These are phyloP conservation scores for Chloroclysta siterata DNA, from an alignment of 2,888 invertebrate species.

Conservation along the genomic window DNA sequence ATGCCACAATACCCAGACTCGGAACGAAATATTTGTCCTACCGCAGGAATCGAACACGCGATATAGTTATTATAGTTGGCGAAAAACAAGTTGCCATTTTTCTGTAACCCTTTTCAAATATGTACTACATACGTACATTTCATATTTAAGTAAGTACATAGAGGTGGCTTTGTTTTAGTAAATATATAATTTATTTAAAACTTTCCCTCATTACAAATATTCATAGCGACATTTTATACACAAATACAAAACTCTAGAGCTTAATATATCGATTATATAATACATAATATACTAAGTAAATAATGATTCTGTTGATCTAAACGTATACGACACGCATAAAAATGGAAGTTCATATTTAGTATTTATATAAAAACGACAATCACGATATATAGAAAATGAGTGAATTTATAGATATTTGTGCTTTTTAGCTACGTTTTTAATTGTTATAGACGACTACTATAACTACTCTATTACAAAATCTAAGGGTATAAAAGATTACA, in stretches of 20 bases:
- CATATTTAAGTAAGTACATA: no score
- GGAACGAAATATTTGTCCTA: no score
- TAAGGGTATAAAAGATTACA: conserved; percentile 72
- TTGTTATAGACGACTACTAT: conserved; percentile 51
- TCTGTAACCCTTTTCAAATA: no score
- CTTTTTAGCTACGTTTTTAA: conserved; percentile 55
- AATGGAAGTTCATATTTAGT: conserved; percentile 53
- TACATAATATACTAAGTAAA: conserved; percentile 53
- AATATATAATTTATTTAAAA: conserved; percentile 56
- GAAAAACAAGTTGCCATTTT: no score
- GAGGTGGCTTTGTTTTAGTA: no score
- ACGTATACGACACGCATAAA: conserved; percentile 71
- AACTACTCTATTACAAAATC: conserved; percentile 68
- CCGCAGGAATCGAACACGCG: no score
- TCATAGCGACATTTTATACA: conserved; percentile 61
- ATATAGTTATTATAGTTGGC: no score
- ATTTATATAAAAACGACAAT: conserved; percentile 61
- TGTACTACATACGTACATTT: no score
- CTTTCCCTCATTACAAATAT: conserved; percentile 56
- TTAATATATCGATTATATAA: conserved; percentile 41
- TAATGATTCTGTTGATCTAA: conserved; percentile 51
- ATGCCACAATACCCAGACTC: no score
- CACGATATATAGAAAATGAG: conserved; percentile 67
- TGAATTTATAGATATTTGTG: conserved; percentile 72
- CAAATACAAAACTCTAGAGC: conserved; percentile 70